phyloP scores from a whole-genome alignment of 2,797 vertebrate species.

The Selene dorsalis region DNA sequence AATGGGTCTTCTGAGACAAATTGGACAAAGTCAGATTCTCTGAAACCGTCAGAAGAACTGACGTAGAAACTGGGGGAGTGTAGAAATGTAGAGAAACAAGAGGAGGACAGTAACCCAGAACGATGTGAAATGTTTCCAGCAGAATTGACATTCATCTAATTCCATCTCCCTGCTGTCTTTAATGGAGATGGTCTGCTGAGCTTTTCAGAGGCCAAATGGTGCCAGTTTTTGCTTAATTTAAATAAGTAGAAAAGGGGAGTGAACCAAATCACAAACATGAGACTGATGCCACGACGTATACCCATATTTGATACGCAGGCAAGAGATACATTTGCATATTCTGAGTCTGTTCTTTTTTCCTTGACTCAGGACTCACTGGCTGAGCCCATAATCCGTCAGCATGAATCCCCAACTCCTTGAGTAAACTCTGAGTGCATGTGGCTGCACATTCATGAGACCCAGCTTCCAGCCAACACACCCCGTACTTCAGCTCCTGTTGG shows the following conservation, averaged over 20 bases:
- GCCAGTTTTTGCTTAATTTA: conserved; percentile 1
- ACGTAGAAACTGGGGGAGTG: not conserved
- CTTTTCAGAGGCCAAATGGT: not conserved
- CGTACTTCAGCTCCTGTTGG: conserved; percentile 1
- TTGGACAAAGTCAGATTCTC: conserved; percentile 23
- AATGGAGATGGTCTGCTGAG: not conserved
- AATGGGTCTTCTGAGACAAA: conserved; percentile 15
- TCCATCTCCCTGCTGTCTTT: not conserved
- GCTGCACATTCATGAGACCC: conserved; percentile 48
- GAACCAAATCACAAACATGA: conserved; percentile 13
- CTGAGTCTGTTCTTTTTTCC: conserved; percentile 33
- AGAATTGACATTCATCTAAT: conserved; percentile 18
- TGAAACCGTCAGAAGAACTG: conserved; percentile 6
- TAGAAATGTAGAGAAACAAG: conserved; percentile 2
- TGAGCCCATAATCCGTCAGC: conserved; percentile 64
- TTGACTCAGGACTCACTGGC: conserved; percentile 40
- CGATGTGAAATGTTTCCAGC: not conserved
- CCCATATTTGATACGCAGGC: conserved; percentile 18
- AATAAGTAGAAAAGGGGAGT: not conserved
- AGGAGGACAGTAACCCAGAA: not conserved
- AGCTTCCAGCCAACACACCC: conserved; percentile 4
- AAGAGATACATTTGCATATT: conserved; percentile 66
- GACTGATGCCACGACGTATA: conserved; percentile 17
- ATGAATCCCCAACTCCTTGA: conserved; percentile 53
- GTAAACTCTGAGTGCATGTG: conserved; percentile 48